phyloP scores from a whole-genome alignment of 2,797 vertebrate species.

The Cyprinodon diabolis region DNA sequence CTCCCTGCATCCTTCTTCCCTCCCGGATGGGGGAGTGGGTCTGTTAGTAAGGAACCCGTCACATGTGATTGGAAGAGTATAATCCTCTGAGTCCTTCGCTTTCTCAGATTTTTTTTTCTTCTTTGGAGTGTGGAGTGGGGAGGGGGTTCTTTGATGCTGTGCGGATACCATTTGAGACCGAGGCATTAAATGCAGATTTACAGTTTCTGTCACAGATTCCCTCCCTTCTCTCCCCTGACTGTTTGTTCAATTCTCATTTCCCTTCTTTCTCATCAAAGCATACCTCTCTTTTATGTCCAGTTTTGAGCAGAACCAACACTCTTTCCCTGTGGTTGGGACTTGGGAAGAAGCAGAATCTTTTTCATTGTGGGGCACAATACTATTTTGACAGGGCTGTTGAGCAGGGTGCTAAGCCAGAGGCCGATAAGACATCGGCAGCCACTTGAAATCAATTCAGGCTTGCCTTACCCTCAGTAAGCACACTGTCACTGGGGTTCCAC shows the following conservation, averaged over 20 bases:
- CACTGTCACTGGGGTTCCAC: conserved; percentile 32
- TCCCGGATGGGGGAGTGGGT: conserved; percentile 1
- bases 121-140: conserved; percentile 9
- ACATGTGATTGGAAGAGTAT: conserved; percentile 62
- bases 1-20: not conserved
- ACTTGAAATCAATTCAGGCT: conserved; percentile 71
- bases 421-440: conserved; percentile 63
- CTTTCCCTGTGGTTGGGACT: conserved; percentile 38
- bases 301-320: conserved; percentile 35
- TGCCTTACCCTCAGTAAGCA: conserved; percentile 54
- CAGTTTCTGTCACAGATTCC: conserved; percentile 63
- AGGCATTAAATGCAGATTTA: conserved; percentile 72
- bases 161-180: conserved; percentile 69
- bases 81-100: conserved; percentile 74
- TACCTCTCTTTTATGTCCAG: conserved; percentile 29
- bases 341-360: conserved; percentile 42
- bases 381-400: conserved; percentile 65
- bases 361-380: conserved; percentile 45
- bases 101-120: conserved; percentile 61
- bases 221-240: conserved; percentile 21
- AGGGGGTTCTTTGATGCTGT: conserved; percentile 72
- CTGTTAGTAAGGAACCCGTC: conserved; percentile 35
- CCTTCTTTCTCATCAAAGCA: conserved; percentile 37
- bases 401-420: conserved; percentile 64
- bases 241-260: conserved; percentile 45